Percentiles rank a stretch among this genome's conserved stretches.
Evolutionary conservation across 2,888 invertebrate genomes (phyloP).

Genomic region (Scelioninae gen. 2): DNA sequence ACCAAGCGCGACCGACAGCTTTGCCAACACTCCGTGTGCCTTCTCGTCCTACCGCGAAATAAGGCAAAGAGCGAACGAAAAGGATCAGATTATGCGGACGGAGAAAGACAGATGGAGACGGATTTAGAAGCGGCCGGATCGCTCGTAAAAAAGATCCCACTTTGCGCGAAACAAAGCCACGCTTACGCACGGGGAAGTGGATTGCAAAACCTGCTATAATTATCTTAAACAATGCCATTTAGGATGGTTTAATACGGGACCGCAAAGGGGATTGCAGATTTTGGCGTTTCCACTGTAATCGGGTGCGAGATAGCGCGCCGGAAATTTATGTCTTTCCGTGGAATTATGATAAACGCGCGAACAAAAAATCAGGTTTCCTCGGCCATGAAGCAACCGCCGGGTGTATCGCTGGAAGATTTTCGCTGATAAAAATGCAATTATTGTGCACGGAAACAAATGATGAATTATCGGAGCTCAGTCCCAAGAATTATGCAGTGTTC

Average conservation of each 20-base stretch:
- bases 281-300: conserved; percentile 2
- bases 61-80: conserved; percentile 54
- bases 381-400: too few species aligned
- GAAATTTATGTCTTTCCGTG: conserved; percentile 1
- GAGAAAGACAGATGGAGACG: conserved; percentile 33
- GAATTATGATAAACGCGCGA: background rate
- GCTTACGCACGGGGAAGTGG: conserved; percentile 20
- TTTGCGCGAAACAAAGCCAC: conserved; percentile 60
- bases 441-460: too few species aligned
- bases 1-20: conserved; percentile 62
- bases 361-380: too few species aligned
- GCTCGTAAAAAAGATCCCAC: conserved; percentile 39
- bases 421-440: too few species aligned
- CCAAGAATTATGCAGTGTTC: too few species aligned
- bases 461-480: too few species aligned
- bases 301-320: background rate
- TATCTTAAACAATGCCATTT: conserved; percentile 46
- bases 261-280: conserved; percentile 37
- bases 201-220: conserved; percentile 41
- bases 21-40: conserved; percentile 58
- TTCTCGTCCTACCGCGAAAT: conserved; percentile 60
- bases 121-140: conserved; percentile 25
- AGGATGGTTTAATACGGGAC: conserved; percentile 40
- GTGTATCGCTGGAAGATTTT: too few species aligned
- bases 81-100: conserved; percentile 36